phyloP scores from a whole-genome alignment of 2,888 invertebrate genomes.

The Yponomeuta plumbellus region DNA sequence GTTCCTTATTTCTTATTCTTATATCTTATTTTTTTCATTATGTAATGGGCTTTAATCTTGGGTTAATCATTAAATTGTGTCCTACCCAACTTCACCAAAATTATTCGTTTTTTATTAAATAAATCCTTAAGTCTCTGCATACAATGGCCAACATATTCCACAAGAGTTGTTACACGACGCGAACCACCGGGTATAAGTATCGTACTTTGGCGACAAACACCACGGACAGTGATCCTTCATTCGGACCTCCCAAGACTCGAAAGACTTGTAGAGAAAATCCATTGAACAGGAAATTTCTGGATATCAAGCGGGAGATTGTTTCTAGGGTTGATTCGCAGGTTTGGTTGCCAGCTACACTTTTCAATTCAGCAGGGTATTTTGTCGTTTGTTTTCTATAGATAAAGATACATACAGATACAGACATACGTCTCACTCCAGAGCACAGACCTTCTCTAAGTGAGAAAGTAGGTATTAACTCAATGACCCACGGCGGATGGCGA shows the following conservation, averaged over 20 bases:
- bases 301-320: slow-evolving; percentile 46
- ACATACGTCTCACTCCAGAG: no score
- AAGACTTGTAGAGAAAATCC: slow-evolving; percentile 32
- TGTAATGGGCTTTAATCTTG: no score
- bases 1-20: no score
- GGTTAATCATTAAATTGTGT: no score
- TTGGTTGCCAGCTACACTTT: background rate
- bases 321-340: slow-evolving; percentile 41
- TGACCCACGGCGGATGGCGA: no score
- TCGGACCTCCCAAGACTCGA: slow-evolving; percentile 25
- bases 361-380: background rate
- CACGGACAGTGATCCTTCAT: slow-evolving; percentile 35
- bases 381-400: background rate
- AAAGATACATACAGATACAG: no score
- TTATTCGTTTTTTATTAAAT: background rate
- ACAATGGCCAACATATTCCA: slow-evolving; percentile 41
- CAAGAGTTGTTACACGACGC: slow-evolving; percentile 54
- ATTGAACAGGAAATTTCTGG: slow-evolving; percentile 48
- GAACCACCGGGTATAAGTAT: slow-evolving; percentile 59
- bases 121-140: background rate
- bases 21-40: no score
- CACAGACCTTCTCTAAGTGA: no score
- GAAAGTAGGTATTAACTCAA: no score
- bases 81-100: background rate
- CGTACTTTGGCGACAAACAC: slow-evolving; percentile 61